Evolutionary conservation across 2,113 vertebrate genomes (phyloP), one percentile per base, ranked within the genome.

Genomic region (Donacobius atricapilla): DNA sequence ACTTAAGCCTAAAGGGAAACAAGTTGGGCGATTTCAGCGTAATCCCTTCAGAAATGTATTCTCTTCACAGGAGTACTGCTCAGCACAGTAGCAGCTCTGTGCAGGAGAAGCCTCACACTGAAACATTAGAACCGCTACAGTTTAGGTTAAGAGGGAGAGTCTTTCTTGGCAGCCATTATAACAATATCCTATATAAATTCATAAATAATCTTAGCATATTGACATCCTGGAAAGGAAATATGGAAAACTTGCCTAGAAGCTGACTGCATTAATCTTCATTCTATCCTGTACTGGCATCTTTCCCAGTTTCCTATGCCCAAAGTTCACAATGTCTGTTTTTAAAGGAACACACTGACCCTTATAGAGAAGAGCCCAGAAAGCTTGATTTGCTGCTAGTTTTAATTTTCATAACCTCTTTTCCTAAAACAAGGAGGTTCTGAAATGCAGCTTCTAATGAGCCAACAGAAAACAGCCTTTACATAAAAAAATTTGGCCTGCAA

Each of bases 11-110:
- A 70, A 93, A 91, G 76, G 89, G 94, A 95, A 96, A 91, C 71
- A 93, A 94, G 89, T 94, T 89, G 91, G 82, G 84, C 28, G 53
- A 81, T 96, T 96, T 91, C 93, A 94, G 81, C 19, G 4, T 97
- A 97, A 95, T 96, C 96, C 88, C 83, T 79, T 92, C 92, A 96
- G 92, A 95, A 95, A 94, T 83, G 69, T 94, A 88, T 90, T 96
- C 89, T 86, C 83, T 92, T 95, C 93, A 61, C 60, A 69, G 40
- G 90, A 89, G 13, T 40, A 5, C 28, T 22, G 76, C 81, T 87
- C 83, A 86, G 78, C 89, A 93, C 91, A 95, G 90, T 93, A 86
- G 87, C 73, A 50, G 70, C 78, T 87, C 91, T 94, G 93, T 97
- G 88, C 84, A 75, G 56, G 44, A 61, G 72, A 78, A 94, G 87